phyloP scores from a whole-genome alignment of 2,888 invertebrate species.

The Synanthedon vespiformis region DNA sequence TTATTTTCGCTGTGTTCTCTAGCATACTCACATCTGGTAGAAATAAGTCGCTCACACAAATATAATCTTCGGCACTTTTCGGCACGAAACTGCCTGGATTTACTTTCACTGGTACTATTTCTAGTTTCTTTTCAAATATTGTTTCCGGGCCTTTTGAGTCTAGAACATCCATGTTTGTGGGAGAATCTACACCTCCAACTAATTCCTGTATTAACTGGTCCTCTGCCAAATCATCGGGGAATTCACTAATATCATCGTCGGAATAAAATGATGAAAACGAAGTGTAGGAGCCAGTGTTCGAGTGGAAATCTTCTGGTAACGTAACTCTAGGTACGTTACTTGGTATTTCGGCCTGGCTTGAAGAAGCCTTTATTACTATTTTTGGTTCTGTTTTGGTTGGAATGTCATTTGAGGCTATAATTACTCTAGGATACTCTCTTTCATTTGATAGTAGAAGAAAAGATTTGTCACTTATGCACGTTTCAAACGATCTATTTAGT shows the following conservation, averaged over 20 bases:
- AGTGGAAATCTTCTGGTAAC: conserved; percentile 58
- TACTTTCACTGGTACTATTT: conserved; percentile 57
- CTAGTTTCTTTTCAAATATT: conserved; percentile 47
- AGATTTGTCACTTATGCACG: conserved; percentile 14
- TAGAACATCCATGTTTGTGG: conserved; percentile 39
- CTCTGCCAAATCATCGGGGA: conserved; percentile 43
- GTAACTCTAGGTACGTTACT: conserved; percentile 62
- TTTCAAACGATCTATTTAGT: conserved; percentile 31
- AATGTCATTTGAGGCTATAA: conserved; percentile 62
- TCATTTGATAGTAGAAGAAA: conserved; percentile 22
- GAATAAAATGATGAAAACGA: conserved; percentile 53
- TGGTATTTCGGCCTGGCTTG: conserved; percentile 40
- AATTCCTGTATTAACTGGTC: conserved; percentile 56
- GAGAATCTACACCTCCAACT: conserved; percentile 57
- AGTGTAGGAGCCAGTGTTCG: conserved; percentile 32
- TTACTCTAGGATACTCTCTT: conserved; percentile 56
- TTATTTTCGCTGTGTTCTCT: conserved; percentile 57
- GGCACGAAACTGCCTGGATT: conserved; percentile 32
- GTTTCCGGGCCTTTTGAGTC: conserved; percentile 60
- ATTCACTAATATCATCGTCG: conserved; percentile 41
- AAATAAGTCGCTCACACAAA: conserved; percentile 48
- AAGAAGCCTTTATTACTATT: conserved; percentile 72
- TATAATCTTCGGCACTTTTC: conserved; percentile 45
- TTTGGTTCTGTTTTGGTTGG: conserved; percentile 64
- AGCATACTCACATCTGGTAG: conserved; percentile 42